These are phyloP conservation scores for Lasaia peninsularis DNA, from an alignment of 1,140 invertebrate genomes.

Conservation along the genomic window DNA sequence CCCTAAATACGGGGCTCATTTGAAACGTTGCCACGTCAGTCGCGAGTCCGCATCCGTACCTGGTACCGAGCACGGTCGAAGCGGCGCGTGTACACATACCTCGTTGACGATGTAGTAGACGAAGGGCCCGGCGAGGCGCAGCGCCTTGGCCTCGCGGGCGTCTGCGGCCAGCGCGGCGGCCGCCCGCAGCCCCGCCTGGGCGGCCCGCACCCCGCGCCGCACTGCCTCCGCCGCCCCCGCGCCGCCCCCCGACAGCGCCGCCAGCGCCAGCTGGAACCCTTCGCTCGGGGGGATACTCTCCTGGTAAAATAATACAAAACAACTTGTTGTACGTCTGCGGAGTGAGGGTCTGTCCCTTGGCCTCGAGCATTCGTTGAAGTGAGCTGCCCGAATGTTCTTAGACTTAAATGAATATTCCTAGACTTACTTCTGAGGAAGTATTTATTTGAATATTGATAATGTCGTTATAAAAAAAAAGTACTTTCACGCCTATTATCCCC, in stretches of 20 bases:
- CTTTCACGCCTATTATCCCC: no score
- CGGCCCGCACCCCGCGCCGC: conserved; percentile 82
- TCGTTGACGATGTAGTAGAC: conserved; percentile 91
- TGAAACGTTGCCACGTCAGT: no score
- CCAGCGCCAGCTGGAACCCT: conserved; percentile 83
- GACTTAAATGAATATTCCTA: no score
- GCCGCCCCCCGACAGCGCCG: conserved; percentile 80
- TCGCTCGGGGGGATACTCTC: conserved; percentile 44
- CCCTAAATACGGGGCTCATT: no score
- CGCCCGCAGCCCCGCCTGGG: conserved; percentile 86
- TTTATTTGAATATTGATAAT: no score
- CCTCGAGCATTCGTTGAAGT: no score
- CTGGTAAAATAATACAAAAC: conserved; percentile 32
- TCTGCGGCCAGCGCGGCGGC: conserved; percentile 90
- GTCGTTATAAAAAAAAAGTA: no score
- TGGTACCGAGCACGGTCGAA: not conserved
- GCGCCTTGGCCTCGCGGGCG: conserved; percentile 88
- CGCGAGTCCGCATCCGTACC: no score
- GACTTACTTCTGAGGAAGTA: no score
- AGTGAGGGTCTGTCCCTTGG: no score
- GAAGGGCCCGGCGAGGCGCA: conserved; percentile 92
- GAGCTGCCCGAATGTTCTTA: no score
- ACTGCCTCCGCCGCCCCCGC: not conserved
- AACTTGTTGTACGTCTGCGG: no score
- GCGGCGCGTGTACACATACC: conserved; percentile 48